phyloP scores from a whole-genome alignment of 35 echinoderm and acorn worm genomes.

The Hemicentrotus pulcherrimus region DNA sequence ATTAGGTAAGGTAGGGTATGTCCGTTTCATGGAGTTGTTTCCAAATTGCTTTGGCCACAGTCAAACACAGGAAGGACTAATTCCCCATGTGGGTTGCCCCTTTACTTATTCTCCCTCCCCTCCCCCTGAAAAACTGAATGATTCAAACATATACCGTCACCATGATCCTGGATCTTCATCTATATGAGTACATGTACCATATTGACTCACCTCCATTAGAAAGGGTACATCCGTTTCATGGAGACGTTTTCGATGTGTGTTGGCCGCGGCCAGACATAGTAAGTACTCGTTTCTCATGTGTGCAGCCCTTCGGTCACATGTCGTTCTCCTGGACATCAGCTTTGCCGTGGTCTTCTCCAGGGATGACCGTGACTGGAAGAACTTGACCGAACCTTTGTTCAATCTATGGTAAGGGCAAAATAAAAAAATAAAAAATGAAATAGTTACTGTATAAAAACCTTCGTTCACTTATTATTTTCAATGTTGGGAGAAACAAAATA shows the following conservation, averaged over 20 bases:
- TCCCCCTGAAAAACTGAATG: no score
- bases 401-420: conserved; percentile 60
- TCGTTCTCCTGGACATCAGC: conserved; percentile 60
- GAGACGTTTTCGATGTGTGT: conserved; percentile 86
- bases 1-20: conserved; percentile 67
- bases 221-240: conserved; percentile 72
- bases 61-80: no score
- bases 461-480: no score
- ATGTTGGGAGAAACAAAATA: no score
- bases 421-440: conserved; percentile 18
- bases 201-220: conserved; percentile 70
- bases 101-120: no score
- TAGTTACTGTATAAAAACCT: no score
- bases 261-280: conserved; percentile 73
- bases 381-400: conserved; percentile 78
- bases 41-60: no score
- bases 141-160: no score
- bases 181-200: no score
- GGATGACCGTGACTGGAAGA: conserved; percentile 83
- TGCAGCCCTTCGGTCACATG: conserved; percentile 74
- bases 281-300: conserved; percentile 96
- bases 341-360: conserved; percentile 73
- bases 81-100: no score
- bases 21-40: conserved; percentile 13
- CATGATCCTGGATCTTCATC: no score